phyloP scores from a whole-genome alignment of 1,140 invertebrate species.

The Drosophila neocordata region DNA sequence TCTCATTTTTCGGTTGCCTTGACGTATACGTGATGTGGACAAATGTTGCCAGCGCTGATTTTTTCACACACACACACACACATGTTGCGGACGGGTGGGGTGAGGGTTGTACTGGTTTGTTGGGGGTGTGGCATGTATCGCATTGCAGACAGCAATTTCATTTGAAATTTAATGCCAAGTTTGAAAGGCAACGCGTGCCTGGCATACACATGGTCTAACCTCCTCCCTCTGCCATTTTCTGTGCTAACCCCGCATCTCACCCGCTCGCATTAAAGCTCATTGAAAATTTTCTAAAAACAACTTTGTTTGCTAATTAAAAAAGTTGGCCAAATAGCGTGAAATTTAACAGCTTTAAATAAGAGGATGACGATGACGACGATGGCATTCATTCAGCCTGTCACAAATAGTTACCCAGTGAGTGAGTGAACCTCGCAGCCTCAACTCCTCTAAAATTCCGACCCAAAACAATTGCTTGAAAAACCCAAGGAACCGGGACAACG shows the following conservation, averaged over 20 bases:
- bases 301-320: slow-evolving; percentile 64
- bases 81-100: slow-evolving; percentile 30
- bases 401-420: slow-evolving; percentile 59
- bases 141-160: slow-evolving; percentile 78
- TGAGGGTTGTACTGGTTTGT: slow-evolving; percentile 3
- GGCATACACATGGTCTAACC: slow-evolving; percentile 51
- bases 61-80: slow-evolving; percentile 33
- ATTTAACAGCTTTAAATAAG: slow-evolving; percentile 66
- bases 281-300: slow-evolving; percentile 21
- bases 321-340: slow-evolving; percentile 46
- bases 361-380: slow-evolving; percentile 10
- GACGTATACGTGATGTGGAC: slow-evolving; percentile 74
- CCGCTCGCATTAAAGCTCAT: slow-evolving; percentile 36
- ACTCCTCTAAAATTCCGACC: slow-evolving; percentile 23
- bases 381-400: slow-evolving; percentile 53
- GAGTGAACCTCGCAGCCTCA: too few relatives aligned
- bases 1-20: slow-evolving; percentile 25
- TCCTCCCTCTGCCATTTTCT: background rate
- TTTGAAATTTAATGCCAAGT: slow-evolving; percentile 77
- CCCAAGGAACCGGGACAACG: slow-evolving; percentile 19
- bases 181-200: slow-evolving; percentile 70
- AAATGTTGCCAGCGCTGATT: slow-evolving; percentile 69
- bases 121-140: slow-evolving; percentile 44
- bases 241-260: background rate
- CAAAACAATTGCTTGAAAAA: slow-evolving; percentile 39